Evolutionary conservation across 2,797 vertebrate species (phyloP).

Genomic region (Amazona ochrocephala): DNA sequence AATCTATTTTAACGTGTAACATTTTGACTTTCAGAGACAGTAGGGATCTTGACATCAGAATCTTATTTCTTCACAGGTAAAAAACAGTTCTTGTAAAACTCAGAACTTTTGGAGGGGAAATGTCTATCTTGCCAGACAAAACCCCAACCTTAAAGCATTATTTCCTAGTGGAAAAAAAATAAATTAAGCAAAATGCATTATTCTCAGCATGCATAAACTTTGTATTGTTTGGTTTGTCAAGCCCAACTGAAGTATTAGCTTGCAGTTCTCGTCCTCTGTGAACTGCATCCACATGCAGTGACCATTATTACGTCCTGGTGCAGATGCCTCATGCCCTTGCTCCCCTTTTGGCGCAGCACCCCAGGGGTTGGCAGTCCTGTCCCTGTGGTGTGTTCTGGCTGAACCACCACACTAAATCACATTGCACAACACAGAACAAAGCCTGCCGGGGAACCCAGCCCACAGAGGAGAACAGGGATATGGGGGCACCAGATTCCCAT

Average conservation of each 20-base stretch:
- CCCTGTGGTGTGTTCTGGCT: background rate
- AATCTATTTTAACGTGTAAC: background rate
- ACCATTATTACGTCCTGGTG: background rate
- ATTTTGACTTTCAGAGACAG: background rate
- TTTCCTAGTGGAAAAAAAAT: background rate
- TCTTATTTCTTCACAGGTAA: background rate
- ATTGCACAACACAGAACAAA: background rate
- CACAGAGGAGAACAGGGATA: background rate
- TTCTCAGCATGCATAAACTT: background rate
- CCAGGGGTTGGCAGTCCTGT: background rate
- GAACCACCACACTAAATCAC: background rate
- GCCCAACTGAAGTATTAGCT: background rate
- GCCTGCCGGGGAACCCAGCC: background rate
- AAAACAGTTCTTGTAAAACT: background rate
- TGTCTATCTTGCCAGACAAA: background rate
- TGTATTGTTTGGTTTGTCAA: background rate
- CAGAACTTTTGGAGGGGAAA: background rate
- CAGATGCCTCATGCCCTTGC: background rate
- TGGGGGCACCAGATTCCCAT: background rate
- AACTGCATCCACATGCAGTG: background rate
- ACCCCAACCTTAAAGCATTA: background rate
- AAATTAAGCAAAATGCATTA: background rate
- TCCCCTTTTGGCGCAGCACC: background rate
- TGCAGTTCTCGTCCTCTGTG: background rate
- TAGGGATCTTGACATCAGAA: background rate